phyloP scores from a whole-genome alignment of 2,113 vertebrate species.

The Alaudala cheleensis region DNA sequence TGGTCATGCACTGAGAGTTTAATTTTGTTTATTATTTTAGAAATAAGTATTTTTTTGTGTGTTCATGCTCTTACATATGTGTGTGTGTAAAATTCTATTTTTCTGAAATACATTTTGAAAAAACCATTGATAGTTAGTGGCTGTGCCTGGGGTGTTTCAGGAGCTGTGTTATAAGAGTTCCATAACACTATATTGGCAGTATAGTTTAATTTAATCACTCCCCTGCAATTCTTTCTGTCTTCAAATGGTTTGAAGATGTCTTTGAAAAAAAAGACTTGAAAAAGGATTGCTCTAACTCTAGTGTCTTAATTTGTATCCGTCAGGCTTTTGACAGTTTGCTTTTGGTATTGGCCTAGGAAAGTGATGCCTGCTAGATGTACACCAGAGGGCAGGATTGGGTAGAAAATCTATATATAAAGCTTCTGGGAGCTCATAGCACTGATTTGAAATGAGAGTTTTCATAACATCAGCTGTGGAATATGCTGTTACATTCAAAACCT shows the following conservation, averaged over 20 bases:
- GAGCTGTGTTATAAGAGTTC: background rate
- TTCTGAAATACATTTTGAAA: background rate
- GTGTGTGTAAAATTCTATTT: background rate
- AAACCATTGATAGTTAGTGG: background rate
- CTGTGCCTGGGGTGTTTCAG: background rate
- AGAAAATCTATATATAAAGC: background rate
- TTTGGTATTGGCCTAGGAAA: background rate
- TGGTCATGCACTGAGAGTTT: background rate
- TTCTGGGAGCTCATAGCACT: background rate
- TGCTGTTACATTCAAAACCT: background rate
- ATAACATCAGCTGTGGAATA: background rate
- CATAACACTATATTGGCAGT: background rate
- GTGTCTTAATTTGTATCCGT: background rate
- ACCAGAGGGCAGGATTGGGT: constrained; percentile 50
- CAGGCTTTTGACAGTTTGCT: background rate
- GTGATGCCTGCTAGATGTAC: background rate
- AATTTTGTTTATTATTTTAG: background rate
- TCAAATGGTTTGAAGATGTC: background rate
- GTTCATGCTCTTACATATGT: background rate
- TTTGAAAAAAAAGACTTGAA: background rate
- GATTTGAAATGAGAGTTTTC: background rate
- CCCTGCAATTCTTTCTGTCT: background rate
- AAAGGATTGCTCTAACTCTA: background rate
- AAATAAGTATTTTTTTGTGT: accelerated
- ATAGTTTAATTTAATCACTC: background rate